A percentile compares a stretch with the other conserved stretches of the same genome.
Evolutionary conservation across 2,888 invertebrate species (phyloP).

Genomic region (Drosophila siamana): DNA sequence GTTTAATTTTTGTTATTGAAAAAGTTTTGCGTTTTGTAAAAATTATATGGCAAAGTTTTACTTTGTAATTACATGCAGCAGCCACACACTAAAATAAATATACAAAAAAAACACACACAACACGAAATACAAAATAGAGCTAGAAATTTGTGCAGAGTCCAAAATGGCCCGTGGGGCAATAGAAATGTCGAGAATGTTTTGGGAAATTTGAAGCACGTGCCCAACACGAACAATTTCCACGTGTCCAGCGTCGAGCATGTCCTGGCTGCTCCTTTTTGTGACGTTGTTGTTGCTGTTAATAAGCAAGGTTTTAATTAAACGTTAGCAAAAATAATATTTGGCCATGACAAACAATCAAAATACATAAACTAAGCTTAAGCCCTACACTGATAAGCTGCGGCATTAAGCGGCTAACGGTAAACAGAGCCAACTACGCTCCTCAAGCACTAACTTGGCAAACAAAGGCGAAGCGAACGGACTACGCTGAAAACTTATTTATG

Average conservation of each 20-base stretch:
- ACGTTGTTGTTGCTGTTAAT: not conserved
- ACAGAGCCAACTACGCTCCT: constrained; percentile 34
- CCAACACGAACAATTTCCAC: too few species aligned
- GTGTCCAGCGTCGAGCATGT: constrained; percentile 30
- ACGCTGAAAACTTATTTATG: constrained; percentile 73
- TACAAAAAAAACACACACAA: too few species aligned
- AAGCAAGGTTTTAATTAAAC: constrained; percentile 55
- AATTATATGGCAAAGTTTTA: constrained; percentile 74
- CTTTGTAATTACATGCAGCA: constrained; percentile 75
- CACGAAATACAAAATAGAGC: constrained; percentile 7
- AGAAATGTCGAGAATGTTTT: constrained; percentile 28
- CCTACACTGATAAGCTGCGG: constrained; percentile 67
- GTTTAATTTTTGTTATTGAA: constrained; percentile 73
- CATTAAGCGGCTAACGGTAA: constrained; percentile 66
- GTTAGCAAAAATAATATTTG: constrained; percentile 60
- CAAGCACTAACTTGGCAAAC: constrained; percentile 42
- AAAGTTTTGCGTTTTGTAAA: constrained; percentile 72
- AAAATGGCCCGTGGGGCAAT: constrained; percentile 21
- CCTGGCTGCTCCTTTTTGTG: not conserved
- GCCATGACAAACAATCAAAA: constrained; percentile 54
- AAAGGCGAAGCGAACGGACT: constrained; percentile 35
- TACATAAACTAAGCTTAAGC: constrained; percentile 51
- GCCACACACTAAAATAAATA: constrained; percentile 28
- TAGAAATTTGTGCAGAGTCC: not conserved
- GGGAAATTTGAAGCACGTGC: constrained; percentile 30